phyloP scores from a whole-genome alignment of 2,797 vertebrate genomes.

The Paramormyrops hopkinsi region DNA sequence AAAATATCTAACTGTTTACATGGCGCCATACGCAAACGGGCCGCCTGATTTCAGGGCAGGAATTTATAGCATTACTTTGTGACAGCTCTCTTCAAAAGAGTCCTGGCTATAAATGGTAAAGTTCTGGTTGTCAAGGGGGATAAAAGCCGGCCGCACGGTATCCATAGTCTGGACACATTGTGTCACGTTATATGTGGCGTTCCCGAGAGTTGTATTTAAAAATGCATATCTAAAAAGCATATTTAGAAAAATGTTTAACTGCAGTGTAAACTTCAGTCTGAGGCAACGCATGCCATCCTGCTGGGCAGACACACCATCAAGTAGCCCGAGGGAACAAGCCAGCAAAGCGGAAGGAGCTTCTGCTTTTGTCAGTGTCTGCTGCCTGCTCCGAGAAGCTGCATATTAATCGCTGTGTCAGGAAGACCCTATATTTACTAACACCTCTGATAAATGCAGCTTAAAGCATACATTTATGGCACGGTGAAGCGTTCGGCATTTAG shows the following conservation, averaged over 20 bases:
- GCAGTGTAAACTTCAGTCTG: conserved; percentile 14
- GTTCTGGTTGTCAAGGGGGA: not conserved
- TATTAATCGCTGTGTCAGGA: not conserved
- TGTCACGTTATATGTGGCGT: not conserved
- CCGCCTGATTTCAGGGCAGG: conserved; percentile 18
- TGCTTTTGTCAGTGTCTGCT: conserved; percentile 15
- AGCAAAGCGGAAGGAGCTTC: not conserved
- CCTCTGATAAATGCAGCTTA: not conserved
- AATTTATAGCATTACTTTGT: not conserved
- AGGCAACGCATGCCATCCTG: not conserved
- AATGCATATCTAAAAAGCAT: not conserved
- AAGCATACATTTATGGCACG: not conserved
- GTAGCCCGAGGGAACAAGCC: not conserved
- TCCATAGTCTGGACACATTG: conserved; percentile 13
- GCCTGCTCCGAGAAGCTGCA: not conserved
- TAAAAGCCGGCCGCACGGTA: not conserved
- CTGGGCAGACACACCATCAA: not conserved
- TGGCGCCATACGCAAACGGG: conserved; percentile 17
- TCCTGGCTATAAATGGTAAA: conserved; percentile 29
- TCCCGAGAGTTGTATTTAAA: not conserved
- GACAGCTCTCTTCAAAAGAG: conserved; percentile 3
- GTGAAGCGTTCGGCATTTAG: not conserved
- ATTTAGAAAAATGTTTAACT: not conserved
- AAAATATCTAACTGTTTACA: conserved; percentile 24
- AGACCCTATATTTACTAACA: not conserved